These are phyloP conservation scores for Timandra comae DNA, from an alignment of 2,888 invertebrate genomes.

Conservation along the genomic window DNA sequence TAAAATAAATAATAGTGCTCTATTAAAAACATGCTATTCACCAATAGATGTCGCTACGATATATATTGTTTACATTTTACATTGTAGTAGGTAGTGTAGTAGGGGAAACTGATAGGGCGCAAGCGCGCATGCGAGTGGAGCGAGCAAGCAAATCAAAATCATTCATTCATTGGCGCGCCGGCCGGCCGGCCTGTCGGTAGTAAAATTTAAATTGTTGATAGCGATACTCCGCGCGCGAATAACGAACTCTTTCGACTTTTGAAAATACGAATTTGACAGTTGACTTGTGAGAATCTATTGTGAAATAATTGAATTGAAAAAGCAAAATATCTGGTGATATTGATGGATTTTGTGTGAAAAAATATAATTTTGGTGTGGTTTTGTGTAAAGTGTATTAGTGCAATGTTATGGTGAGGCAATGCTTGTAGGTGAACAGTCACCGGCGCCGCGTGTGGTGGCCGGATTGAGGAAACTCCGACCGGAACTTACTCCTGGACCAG, in stretches of 20 bases:
- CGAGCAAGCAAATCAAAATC: slow-evolving; percentile 37
- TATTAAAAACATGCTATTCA: slow-evolving; percentile 11
- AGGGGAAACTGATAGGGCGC: slow-evolving; percentile 27
- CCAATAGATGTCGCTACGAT: slow-evolving; percentile 13
- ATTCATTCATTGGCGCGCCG: slow-evolving; percentile 58
- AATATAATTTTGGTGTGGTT: slow-evolving; percentile 35
- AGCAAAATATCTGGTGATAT: neutral
- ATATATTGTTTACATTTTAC: slow-evolving; percentile 19
- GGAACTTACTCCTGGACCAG: slow-evolving; percentile 65
- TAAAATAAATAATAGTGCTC: too few species aligned
- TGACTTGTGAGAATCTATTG: too few species aligned
- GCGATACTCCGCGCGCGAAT: slow-evolving; percentile 39
- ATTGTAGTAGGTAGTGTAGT: slow-evolving; percentile 34
- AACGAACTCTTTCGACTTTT: slow-evolving; percentile 67
- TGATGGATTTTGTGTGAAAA: slow-evolving; percentile 4
- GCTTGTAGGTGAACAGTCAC: slow-evolving; percentile 70
- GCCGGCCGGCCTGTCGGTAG: slow-evolving; percentile 40
- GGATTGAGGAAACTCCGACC: slow-evolving; percentile 67
- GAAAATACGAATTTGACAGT: slow-evolving; percentile 55
- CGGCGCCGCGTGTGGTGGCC: slow-evolving; percentile 74
- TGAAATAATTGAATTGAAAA: slow-evolving; percentile 9
- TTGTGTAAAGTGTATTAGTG: slow-evolving; percentile 50
- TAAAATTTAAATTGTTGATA: slow-evolving; percentile 14
- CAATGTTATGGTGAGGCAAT: slow-evolving; percentile 63
- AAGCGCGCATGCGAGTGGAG: slow-evolving; percentile 9